Base-by-base conservation (phyloP, 2,797 vertebrate species). In the Triplophysa bombifrons region DNA sequence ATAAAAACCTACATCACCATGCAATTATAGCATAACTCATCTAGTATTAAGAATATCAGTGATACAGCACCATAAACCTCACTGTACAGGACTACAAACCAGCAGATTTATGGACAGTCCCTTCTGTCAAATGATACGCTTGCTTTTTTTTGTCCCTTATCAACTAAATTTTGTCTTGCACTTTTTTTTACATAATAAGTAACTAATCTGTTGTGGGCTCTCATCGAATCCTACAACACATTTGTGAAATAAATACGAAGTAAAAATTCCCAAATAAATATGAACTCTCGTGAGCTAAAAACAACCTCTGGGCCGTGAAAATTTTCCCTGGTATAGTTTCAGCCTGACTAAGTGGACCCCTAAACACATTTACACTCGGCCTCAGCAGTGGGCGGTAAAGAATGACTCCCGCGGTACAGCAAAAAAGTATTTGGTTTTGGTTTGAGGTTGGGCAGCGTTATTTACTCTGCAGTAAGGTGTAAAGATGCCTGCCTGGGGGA, bases 61-160 rank as follows among this genome's bases (percentile, higher is more conserved):
- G 74, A 12, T 2, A 46, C 2, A 3, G 11, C 44, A 46, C 86
- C 87, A 88, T 84, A 81, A 89, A 85, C 80, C 83, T 84, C 81
- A 86, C 85, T 81, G 81, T 82, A 70, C 68, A 48, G 83, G 82
- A 86, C 82, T 60, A 76, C 55, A 58, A 78, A 87, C 86, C 83
- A 90, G 85, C 89, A 91, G 86, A 89, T 89, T 92, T 90, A 88
- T 91, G 89, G 89, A 91, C 66, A 63, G 72, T 75, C 80, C 79
- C 74, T 72, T 72, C 51, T 34, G 46, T 69, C 72, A 72, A 75
- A 81, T 78, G 65, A 83, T 80, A 78, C 65, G 65, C 75, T 76
- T 74, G 80, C 67, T 64, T 83, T 76, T 22, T 68, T 58, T 79
- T 75, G 81, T 70, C 67, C 80, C 84, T 55, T 73, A 58, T 68